Percentiles rank a stretch among this genome's conserved stretches.
Conservation (phyloP, 2,888 invertebrate species). For the Stenodema calcarata region DNA sequence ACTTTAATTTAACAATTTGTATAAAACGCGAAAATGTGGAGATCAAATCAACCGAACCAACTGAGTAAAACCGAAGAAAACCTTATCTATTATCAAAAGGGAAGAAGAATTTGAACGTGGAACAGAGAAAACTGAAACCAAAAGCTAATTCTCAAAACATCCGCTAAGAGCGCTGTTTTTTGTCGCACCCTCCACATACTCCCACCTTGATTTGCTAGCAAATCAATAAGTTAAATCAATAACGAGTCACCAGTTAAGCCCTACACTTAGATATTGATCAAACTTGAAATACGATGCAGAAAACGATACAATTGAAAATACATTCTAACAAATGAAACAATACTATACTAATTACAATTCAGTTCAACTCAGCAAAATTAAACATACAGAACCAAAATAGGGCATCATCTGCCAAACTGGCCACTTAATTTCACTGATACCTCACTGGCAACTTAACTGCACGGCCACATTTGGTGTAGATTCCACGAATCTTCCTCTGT, state of each 20-base stretch:
- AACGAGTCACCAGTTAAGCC: background rate
- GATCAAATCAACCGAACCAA: too few relatives aligned
- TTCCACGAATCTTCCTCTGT: background rate
- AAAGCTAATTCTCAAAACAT: too few relatives aligned
- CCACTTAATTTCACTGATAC: background rate
- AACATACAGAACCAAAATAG: background rate
- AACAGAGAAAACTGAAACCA: too few relatives aligned
- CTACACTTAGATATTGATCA: background rate
- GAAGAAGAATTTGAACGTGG: too few relatives aligned
- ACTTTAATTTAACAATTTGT: too few relatives aligned
- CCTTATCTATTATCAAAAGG: too few relatives aligned
- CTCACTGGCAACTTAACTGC: background rate
- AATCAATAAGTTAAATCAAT: too few relatives aligned
- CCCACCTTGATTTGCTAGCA: background rate
- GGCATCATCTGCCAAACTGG: too few relatives aligned
- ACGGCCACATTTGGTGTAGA: background rate
- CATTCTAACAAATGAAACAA: background rate
- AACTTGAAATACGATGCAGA: background rate
- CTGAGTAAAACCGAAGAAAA: too few relatives aligned
- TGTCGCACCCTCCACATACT: background rate
- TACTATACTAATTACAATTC: background rate
- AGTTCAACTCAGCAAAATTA: background rate
- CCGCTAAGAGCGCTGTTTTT: too few relatives aligned
- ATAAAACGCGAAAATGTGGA: too few relatives aligned
- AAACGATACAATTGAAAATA: background rate